These are phyloP conservation scores for Peromyscus polionotus DNA, from an alignment of 2,113 vertebrate genomes.

Conservation along the genomic window DNA sequence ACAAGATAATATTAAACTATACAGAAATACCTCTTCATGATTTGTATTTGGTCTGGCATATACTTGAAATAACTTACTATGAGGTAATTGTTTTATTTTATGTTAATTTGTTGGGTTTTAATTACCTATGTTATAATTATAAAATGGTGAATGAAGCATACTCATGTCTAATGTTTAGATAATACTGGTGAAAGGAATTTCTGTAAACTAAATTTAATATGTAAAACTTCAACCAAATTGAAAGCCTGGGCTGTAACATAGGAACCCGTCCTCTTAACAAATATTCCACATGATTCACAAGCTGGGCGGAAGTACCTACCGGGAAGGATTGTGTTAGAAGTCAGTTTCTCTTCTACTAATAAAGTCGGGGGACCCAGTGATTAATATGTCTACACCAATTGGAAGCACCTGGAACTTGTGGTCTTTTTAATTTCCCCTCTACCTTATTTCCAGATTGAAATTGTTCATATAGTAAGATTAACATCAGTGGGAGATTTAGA, in stretches of 20 bases:
- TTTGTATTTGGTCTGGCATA: background rate
- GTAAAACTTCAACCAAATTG: background rate
- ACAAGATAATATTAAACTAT: background rate
- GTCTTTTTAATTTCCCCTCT: background rate
- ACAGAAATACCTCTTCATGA: background rate
- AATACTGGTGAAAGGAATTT: background rate
- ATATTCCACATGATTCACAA: background rate
- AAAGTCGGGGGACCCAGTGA: background rate
- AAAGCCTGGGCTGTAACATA: background rate
- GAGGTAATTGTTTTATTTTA: slow-evolving; percentile 15
- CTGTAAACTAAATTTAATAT: background rate
- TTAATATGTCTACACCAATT: background rate
- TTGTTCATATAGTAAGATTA: background rate
- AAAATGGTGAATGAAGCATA: background rate
- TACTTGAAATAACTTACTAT: slow-evolving; percentile 14
- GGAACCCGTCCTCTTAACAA: background rate
- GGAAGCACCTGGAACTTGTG: too few relatives aligned
- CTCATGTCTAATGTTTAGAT: background rate
- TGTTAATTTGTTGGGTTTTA: slow-evolving; percentile 24
- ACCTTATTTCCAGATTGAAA: background rate
- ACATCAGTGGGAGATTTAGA: background rate
- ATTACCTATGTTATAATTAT: background rate
- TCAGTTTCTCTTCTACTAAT: background rate
- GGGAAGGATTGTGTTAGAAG: background rate
- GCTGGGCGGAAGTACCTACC: background rate